These are phyloP conservation scores for Myotis davidii DNA, from an alignment of 2,113 vertebrate genomes.

Conservation along the genomic window DNA sequence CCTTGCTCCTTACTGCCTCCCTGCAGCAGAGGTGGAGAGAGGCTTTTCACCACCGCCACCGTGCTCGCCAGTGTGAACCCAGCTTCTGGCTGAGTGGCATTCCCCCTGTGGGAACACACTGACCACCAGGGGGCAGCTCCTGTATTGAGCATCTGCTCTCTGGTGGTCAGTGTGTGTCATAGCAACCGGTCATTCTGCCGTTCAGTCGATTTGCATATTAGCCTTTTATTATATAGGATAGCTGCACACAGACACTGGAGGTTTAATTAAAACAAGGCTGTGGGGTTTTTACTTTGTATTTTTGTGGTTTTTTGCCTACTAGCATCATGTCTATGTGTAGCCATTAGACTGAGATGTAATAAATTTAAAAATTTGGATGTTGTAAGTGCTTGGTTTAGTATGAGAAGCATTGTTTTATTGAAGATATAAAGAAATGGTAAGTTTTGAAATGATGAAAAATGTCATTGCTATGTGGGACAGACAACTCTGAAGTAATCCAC, in stretches of 20 bases:
- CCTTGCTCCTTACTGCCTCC: too few species aligned
- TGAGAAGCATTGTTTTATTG: neutral
- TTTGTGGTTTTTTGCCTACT: neutral
- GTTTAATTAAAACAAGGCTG: conserved; percentile 36
- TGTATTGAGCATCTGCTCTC: too few species aligned
- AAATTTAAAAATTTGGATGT: neutral
- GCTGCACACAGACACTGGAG: neutral
- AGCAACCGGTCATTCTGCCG: too few species aligned
- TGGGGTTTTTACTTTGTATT: neutral
- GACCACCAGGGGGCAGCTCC: too few species aligned
- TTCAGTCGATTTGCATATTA: too few species aligned
- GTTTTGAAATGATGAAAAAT: neutral
- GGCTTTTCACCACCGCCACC: too few species aligned
- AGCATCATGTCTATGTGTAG: neutral
- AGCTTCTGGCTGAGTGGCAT: too few species aligned
- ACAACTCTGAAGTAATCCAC: neutral
- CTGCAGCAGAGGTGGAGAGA: too few species aligned
- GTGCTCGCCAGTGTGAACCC: too few species aligned
- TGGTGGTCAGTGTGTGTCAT: too few species aligned
- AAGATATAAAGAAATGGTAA: neutral
- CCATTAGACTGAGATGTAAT: neutral
- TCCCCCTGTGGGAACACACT: too few species aligned
- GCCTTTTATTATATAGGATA: neutral
- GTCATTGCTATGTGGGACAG: neutral
- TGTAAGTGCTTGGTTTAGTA: neutral